These are phyloP conservation scores for Apteryx mantelli DNA, from an alignment of 2,113 vertebrate species.

Conservation along the genomic window DNA sequence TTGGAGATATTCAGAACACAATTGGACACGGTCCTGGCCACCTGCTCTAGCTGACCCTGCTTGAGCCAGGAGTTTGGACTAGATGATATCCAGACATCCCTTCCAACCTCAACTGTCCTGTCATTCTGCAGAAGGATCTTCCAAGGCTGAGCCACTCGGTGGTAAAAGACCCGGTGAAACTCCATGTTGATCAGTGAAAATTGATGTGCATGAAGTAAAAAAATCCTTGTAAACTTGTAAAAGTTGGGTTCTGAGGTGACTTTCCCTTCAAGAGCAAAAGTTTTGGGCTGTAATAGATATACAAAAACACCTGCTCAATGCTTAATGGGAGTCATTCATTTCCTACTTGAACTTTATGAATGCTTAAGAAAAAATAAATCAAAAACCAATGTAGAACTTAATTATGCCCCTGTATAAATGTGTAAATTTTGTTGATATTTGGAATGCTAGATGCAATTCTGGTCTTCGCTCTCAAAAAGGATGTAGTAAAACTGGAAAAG, in stretches of 20 bases:
- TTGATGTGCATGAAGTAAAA: background rate
- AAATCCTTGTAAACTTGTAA: background rate
- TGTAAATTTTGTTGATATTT: background rate
- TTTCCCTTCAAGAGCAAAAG: background rate
- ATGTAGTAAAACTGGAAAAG: background rate
- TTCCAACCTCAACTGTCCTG: background rate
- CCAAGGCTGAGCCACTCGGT: background rate
- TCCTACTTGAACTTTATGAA: background rate
- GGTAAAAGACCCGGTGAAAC: background rate
- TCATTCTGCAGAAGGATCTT: background rate
- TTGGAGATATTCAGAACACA: too few relatives aligned
- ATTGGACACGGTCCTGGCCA: too few relatives aligned
- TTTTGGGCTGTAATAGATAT: background rate
- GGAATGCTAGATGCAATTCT: background rate
- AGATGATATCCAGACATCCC: background rate
- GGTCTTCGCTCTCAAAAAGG: background rate
- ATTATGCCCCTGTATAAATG: background rate
- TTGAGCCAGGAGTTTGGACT: background rate
- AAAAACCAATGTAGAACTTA: background rate
- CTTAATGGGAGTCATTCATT: background rate
- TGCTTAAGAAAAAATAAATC: background rate
- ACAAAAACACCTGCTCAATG: background rate
- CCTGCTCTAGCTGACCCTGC: background rate
- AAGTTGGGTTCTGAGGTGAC: background rate
- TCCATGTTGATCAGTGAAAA: background rate